phyloP scores from a whole-genome alignment of 2,113 vertebrate species.

The Tupaia chinensis region DNA sequence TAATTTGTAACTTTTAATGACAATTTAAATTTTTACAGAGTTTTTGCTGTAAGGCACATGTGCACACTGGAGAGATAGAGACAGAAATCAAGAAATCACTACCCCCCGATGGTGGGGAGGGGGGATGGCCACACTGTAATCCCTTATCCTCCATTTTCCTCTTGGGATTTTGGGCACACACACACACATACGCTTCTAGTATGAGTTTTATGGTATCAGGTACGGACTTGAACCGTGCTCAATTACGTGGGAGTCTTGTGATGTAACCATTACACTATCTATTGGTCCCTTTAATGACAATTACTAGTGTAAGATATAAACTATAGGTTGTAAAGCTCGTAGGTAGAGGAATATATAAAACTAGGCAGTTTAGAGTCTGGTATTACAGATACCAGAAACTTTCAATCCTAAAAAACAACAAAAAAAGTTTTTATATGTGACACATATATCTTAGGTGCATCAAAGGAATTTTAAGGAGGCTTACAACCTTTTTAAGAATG shows the following conservation, averaged over 20 bases:
- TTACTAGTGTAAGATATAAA: constrained; percentile 4
- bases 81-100: no score
- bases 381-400: constrained; percentile 26
- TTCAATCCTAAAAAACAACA: constrained; percentile 44
- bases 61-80: no score
- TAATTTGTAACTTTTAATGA: constrained; percentile 20
- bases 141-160: no score
- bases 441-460: neutral
- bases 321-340: neutral
- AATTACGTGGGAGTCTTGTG: no score
- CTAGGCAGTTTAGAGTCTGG: neutral
- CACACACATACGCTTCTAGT: no score
- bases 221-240: no score
- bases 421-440: constrained; percentile 13
- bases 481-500: neutral
- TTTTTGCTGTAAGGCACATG: no score
- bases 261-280: no score
- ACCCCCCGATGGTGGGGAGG: no score
- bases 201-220: no score
- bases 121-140: no score
- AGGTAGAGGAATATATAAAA: constrained; percentile 4
- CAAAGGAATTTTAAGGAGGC: constrained; percentile 27
- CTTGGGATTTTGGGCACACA: no score
- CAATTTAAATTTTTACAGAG: neutral
- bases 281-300: neutral